A percentile compares a stretch with the other conserved stretches of the same genome.
Evolutionary conservation across 2,888 invertebrate genomes (phyloP).

Genomic region (Hyalella azteca): DNA sequence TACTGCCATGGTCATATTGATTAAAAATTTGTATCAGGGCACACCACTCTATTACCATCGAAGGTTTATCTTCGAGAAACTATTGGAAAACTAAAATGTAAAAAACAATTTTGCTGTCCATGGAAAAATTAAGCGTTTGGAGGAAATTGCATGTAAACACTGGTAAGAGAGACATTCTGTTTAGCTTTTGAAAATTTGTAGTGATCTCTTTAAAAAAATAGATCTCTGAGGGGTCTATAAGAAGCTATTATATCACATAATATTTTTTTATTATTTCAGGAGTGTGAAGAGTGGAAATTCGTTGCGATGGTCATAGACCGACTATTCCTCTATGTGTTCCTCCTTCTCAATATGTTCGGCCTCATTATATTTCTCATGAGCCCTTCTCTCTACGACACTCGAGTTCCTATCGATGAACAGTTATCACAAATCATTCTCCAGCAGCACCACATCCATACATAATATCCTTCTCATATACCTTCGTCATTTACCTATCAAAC

Average conservation of each 20-base stretch:
- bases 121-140: no score
- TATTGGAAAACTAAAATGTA: no score
- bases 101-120: no score
- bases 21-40: no score
- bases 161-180: no score
- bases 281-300: constrained; percentile 67
- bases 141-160: no score
- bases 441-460: background rate
- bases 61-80: no score
- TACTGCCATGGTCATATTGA: no score
- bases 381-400: constrained; percentile 64
- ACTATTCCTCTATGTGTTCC: constrained; percentile 67
- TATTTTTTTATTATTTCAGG: constrained; percentile 57
- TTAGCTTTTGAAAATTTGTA: no score
- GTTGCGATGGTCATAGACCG: constrained; percentile 68
- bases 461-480: background rate
- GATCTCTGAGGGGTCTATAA: no score
- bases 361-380: constrained; percentile 65
- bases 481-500: background rate
- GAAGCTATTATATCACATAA: background rate
- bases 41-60: no score
- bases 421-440: constrained; percentile 44
- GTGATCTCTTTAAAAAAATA: no score
- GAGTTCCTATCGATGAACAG: constrained; percentile 60
- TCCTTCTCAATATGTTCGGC: constrained; percentile 66